A percentile compares a stretch with the other conserved stretches of the same genome.
Evolutionary conservation across 2,113 vertebrate species (phyloP).

Genomic region (Elephas maximus): DNA sequence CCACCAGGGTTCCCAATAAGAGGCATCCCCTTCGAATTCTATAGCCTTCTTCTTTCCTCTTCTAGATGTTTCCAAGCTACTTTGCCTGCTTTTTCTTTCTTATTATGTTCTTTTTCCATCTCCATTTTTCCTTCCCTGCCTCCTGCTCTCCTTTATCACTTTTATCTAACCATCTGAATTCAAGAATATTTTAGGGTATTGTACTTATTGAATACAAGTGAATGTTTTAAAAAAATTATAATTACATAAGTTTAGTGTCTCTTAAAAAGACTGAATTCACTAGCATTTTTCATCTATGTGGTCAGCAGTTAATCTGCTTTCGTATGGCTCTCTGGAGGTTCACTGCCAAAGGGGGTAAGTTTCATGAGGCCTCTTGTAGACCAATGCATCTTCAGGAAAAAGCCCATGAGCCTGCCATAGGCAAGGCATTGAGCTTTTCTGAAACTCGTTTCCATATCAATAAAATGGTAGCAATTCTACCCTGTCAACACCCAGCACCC

Average conservation of each 20-base stretch:
- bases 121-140: not conserved
- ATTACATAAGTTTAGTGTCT: not conserved
- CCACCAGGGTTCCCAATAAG: not conserved
- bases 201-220: not conserved
- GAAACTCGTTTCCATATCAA: not conserved
- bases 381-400: not conserved
- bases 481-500: not conserved
- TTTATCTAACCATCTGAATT: not conserved
- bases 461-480: not conserved
- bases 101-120: not conserved
- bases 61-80: not conserved
- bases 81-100: not conserved
- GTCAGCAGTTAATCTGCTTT: not conserved
- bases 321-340: not conserved
- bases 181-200: constrained; percentile 37
- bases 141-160: not conserved
- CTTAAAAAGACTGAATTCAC: not conserved
- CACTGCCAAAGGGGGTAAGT: not conserved
- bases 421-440: not conserved
- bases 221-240: not conserved
- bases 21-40: not conserved
- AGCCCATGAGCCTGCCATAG: not conserved
- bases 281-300: not conserved
- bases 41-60: not conserved
- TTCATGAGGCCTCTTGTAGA: not conserved